Conservation (phyloP, 2,113 vertebrate genomes). For the Nicator chloris region DNA sequence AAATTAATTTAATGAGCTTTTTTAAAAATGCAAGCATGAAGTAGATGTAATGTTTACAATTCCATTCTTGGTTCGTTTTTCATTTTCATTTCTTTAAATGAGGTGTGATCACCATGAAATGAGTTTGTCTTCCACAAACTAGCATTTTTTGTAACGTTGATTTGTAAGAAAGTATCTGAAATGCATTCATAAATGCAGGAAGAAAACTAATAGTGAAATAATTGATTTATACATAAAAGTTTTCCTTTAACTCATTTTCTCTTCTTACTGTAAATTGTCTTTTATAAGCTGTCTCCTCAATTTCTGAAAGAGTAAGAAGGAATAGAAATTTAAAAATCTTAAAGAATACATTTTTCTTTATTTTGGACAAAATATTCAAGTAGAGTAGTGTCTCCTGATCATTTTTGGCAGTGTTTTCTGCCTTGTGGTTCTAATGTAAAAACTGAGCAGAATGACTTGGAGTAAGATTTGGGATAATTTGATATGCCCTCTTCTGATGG, state of each 20-base stretch:
- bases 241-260: background rate
- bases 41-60: background rate
- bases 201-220: background rate
- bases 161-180: background rate
- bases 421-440: background rate
- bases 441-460: background rate
- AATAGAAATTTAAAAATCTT: background rate
- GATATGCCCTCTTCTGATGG: conserved; percentile 5
- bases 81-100: background rate
- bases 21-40: background rate
- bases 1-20: background rate
- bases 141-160: background rate
- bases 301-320: background rate
- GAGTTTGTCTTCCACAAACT: background rate
- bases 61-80: background rate
- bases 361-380: background rate
- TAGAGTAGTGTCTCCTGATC: background rate
- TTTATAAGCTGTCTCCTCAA: background rate
- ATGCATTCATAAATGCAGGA: background rate
- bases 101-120: background rate
- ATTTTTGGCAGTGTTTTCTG: background rate
- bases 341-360: background rate
- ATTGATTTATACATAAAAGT: background rate
- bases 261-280: background rate
- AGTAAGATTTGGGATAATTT: conserved; percentile 13